These are phyloP conservation scores for Coelopa pilipes DNA, from an alignment of 2,888 invertebrate genomes.

Conservation along the genomic window DNA sequence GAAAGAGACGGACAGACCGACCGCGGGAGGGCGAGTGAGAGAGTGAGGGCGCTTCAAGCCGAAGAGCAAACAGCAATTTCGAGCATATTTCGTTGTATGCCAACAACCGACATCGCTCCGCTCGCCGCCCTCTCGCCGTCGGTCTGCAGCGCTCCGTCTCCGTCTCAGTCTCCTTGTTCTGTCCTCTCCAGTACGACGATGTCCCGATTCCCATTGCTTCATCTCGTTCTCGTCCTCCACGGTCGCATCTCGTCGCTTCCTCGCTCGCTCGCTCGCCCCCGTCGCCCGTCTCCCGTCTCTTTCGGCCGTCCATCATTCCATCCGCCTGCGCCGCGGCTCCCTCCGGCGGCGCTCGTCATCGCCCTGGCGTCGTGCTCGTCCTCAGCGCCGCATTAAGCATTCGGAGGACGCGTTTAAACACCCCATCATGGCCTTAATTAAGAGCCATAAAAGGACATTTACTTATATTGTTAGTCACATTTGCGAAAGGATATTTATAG, in stretches of 20 bases:
- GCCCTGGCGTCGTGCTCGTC: conserved; percentile 25
- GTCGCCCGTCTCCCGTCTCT: too few species aligned
- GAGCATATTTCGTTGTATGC: conserved; percentile 1
- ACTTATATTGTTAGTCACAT: conserved; percentile 58
- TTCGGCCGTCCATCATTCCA: too few species aligned
- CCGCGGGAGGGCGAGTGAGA: too few species aligned
- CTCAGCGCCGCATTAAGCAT: conserved; percentile 42
- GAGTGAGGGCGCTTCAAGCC: background rate
- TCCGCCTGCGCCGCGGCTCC: too few species aligned
- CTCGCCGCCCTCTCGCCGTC: background rate
- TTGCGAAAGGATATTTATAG: conserved; percentile 46
- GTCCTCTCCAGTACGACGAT: too few species aligned
- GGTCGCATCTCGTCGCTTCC: too few species aligned
- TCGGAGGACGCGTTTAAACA: conserved; percentile 66
- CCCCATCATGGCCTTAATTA: conserved; percentile 67
- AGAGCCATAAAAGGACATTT: conserved; percentile 67
- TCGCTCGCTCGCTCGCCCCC: too few species aligned
- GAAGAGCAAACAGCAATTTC: conserved; percentile 25
- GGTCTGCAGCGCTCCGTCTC: background rate
- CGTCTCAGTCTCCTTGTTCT: too few species aligned
- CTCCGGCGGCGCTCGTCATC: conserved; percentile 33
- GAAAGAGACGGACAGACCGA: too few species aligned
- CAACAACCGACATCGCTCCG: background rate
- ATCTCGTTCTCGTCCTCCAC: too few species aligned
- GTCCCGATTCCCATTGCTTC: too few species aligned